These are phyloP conservation scores for Trematomus bernacchii DNA, from an alignment of 2,797 vertebrate species.

Conservation along the genomic window DNA sequence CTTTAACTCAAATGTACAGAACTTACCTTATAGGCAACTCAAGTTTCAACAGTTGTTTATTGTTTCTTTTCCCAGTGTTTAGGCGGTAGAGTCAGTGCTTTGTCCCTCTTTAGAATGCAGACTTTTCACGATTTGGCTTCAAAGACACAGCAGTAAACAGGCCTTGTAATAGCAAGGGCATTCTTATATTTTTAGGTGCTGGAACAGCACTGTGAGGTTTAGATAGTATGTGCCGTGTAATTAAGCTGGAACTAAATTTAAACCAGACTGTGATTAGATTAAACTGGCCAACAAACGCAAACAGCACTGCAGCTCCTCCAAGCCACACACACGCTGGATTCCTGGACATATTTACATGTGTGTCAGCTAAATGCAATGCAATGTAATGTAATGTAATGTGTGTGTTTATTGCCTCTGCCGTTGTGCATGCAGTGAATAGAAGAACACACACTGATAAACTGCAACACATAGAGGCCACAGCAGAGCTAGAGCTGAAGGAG, in stretches of 20 bases:
- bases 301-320: constrained; percentile 25
- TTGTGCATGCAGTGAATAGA: neutral
- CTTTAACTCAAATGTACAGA: neutral
- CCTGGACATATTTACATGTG: neutral
- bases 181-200: constrained; percentile 58
- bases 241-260: constrained; percentile 70
- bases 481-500: neutral
- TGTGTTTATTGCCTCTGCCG: constrained; percentile 2
- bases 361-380: too few species aligned
- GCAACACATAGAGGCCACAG: neutral
- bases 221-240: constrained; percentile 63
- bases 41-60: neutral
- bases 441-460: neutral
- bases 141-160: constrained; percentile 45
- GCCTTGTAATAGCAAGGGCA: constrained; percentile 40
- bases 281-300: constrained; percentile 60
- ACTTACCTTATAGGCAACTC: neutral
- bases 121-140: constrained; percentile 30
- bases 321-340: constrained; percentile 24
- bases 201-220: constrained; percentile 62
- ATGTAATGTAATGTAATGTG: too few species aligned
- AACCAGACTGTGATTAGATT: constrained; percentile 67
- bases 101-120: constrained; percentile 26
- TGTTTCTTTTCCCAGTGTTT: neutral
- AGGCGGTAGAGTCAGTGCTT: neutral